Evolutionary conservation across 2,113 vertebrate genomes (phyloP), one percentile per base, ranked within the genome.

Genomic region (Garra rufa): DNA sequence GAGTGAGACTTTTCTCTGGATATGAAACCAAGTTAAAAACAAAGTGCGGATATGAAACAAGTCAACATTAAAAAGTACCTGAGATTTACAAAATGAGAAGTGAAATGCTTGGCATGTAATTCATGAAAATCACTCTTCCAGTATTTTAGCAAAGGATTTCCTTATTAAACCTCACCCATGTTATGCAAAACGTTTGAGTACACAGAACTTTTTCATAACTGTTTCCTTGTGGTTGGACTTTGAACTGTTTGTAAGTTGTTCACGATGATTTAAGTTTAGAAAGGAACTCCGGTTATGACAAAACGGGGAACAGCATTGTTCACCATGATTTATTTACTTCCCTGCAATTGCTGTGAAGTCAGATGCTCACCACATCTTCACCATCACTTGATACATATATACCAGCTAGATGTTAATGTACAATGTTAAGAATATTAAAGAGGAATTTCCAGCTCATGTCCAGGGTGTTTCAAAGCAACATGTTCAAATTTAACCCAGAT

Each of bases 391-490:
- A 38, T 57, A 44, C 9, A 43, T 6, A 0, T 57, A 6, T 57
- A 55, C 30, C 75, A 38, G 19, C 46, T 1, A 74, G n/a, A n/a
- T 15, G n/a, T 73, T 41, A 15, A 26, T 46, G 11, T n/a, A 48
- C 8, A 50, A 76, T 50, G 8, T 9, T 17, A 34, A 48, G 50
- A 50, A 52, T 28, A 50, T 26, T 46, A 28, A 26, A 63, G 41
- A 55, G 2, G 9, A 2, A 61, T 78, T 61, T 61, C 55, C 55
- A 17, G 1, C 11, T 78, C 21, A 61, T 43, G 38, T 26, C 61
- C 38, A 61, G 76, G 34, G n/a, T 8, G 26, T 78, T 76, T 78
- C 2, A 78, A 78, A 78, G 24, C 19, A 21, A 78, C 34, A 76
- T 57, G 75, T n/a, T 43, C 2, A 78, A 44, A 78, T 43, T 41